Percentiles rank a stretch among this genome's conserved stretches.
Conservation (phyloP, 1,140 invertebrate genomes). For the Drepana arcuata region DNA sequence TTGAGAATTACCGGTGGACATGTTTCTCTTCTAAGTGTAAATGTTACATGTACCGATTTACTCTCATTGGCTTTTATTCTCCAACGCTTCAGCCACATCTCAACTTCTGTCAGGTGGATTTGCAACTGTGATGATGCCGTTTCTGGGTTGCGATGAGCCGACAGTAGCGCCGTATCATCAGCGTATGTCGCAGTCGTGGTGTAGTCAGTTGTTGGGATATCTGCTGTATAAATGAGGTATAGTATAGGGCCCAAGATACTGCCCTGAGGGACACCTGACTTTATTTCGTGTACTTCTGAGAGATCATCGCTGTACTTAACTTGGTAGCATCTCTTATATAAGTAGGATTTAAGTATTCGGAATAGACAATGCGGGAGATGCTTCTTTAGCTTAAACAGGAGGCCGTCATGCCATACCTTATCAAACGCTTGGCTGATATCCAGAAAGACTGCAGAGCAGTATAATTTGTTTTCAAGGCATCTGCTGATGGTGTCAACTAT, state of each 20-base stretch:
- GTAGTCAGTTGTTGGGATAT: constrained; percentile 3
- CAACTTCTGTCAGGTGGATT: constrained; percentile 5
- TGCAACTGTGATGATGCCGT: constrained; percentile 5
- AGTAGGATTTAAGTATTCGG: constrained; percentile 4
- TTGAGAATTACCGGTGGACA: neutral
- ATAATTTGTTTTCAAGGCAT: constrained; percentile 25
- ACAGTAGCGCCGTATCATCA: constrained; percentile 11
- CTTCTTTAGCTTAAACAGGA: constrained; percentile 25
- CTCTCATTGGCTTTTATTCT: constrained; percentile 24
- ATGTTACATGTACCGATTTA: constrained; percentile 31
- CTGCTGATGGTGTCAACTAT: constrained; percentile 17
- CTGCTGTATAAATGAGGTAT: constrained; percentile 15
- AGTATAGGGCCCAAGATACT: constrained; percentile 33
- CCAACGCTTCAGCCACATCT: constrained; percentile 16
- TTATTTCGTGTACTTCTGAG: constrained; percentile 4
- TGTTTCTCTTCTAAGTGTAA: neutral
- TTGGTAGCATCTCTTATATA: constrained; percentile 9
- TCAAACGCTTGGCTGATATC: constrained; percentile 38
- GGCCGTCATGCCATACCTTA: constrained; percentile 28
- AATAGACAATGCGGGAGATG: constrained; percentile 4
- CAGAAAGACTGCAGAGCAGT: constrained; percentile 29
- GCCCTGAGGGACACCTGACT: constrained; percentile 35
- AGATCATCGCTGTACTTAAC: constrained; percentile 3
- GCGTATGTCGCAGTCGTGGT: constrained; percentile 10
- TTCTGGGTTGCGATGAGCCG: constrained; percentile 5